These are phyloP conservation scores for Eilema griseolum DNA, from an alignment of 2,888 invertebrate genomes.

Conservation along the genomic window DNA sequence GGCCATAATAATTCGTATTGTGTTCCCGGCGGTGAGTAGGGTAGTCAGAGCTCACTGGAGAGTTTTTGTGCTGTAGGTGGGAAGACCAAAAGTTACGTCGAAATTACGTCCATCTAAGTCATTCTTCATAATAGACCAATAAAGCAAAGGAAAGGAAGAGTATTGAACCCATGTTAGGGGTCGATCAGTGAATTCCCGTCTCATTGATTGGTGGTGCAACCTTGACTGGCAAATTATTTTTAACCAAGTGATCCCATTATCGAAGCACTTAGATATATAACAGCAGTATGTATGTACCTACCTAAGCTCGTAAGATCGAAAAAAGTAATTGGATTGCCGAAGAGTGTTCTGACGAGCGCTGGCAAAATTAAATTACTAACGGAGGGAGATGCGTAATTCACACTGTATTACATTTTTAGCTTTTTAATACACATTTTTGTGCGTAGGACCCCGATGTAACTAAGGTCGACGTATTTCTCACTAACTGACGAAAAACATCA, in stretches of 20 bases:
- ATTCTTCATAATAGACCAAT: no score
- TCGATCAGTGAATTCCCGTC: background rate
- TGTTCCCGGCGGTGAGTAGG: no score
- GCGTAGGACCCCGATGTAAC: background rate
- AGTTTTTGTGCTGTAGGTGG: no score
- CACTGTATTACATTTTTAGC: constrained; percentile 36
- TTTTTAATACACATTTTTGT: constrained; percentile 16
- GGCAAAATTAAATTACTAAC: constrained; percentile 40
- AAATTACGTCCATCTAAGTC: no score
- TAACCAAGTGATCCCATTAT: constrained; percentile 16
- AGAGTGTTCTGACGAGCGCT: constrained; percentile 32
- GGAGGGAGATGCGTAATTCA: constrained; percentile 28
- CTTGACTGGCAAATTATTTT: constrained; percentile 1
- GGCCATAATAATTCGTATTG: no score
- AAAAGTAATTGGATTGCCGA: constrained; percentile 46
- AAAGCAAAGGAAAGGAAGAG: no score
- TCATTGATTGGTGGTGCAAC: background rate
- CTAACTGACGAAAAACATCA: background rate
- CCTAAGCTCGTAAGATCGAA: constrained; percentile 30
- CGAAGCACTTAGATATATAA: constrained; percentile 16
- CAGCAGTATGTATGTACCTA: constrained; percentile 10
- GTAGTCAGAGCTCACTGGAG: no score
- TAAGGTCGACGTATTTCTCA: background rate
- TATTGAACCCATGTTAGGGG: background rate
- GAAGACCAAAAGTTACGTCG: no score